These are phyloP conservation scores for Rhinolophus ferrumequinum DNA, from an alignment of 2,113 vertebrate species.

Conservation along the genomic window DNA sequence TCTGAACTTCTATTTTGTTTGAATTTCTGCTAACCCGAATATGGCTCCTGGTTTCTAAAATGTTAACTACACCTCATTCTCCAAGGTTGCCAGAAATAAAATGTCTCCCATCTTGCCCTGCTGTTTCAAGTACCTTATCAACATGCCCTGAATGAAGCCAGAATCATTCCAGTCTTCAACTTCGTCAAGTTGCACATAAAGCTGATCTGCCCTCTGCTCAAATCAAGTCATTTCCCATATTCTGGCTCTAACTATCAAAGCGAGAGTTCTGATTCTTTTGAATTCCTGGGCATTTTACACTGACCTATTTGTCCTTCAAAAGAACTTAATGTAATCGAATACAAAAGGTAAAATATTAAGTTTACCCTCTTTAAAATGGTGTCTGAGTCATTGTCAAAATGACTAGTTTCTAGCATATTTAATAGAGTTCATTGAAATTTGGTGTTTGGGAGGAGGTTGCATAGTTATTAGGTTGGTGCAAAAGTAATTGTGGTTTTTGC, in stretches of 20 bases:
- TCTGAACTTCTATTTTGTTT: background rate
- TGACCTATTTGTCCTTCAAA: background rate
- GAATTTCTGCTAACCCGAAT: background rate
- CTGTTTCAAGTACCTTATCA: background rate
- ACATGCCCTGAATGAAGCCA: background rate
- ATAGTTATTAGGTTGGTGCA: background rate
- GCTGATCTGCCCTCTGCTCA: background rate
- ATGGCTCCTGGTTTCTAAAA: background rate
- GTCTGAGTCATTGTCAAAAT: background rate
- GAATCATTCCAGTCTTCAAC: background rate
- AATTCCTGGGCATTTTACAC: background rate
- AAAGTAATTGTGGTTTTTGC: too few relatives aligned
- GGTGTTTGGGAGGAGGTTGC: background rate
- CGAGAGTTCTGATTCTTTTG: background rate
- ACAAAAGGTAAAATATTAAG: slow-evolving; percentile 24
- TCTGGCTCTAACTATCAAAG: background rate
- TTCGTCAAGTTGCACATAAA: background rate
- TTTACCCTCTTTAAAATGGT: background rate
- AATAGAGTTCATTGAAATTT: slow-evolving; percentile 5
- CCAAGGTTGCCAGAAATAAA: background rate
- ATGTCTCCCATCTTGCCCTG: background rate
- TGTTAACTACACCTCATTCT: background rate
- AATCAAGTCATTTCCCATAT: background rate
- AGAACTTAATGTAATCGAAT: background rate
- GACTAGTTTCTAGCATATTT: background rate